phyloP scores from a whole-genome alignment of 2,888 invertebrate species.

The Flexamia atlantica region DNA sequence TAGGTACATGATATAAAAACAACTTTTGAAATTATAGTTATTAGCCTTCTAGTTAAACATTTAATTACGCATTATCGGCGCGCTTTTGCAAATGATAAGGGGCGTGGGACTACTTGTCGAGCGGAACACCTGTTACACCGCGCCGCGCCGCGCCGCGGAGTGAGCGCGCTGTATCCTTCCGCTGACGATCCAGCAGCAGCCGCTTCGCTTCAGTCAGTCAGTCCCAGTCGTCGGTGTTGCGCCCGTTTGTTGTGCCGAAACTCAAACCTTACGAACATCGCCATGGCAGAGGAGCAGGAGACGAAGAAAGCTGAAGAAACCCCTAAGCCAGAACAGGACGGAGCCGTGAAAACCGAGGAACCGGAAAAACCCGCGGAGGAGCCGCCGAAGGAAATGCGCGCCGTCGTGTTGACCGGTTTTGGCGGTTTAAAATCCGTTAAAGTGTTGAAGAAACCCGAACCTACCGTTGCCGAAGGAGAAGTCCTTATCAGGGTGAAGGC shows the following conservation, averaged over 20 bases:
- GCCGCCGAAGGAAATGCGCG: conserved; percentile 90
- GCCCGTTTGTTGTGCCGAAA: not conserved
- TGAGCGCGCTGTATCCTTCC: not conserved
- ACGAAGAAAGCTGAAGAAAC: conserved; percentile 76
- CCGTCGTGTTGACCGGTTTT: conserved; percentile 90
- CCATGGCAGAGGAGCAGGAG: conserved; percentile 73
- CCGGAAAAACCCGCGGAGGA: conserved; percentile 75
- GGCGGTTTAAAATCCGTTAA: conserved; percentile 92
- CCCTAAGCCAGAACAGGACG: conserved; percentile 74
- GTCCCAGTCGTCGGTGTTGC: not conserved
- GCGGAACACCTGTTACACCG: conserved; percentile 52
- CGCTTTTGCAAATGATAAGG: not conserved
- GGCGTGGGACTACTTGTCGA: not conserved
- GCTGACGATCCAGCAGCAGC: conserved; percentile 5
- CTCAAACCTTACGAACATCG: conserved; percentile 15
- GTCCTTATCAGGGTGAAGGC: conserved; percentile 91
- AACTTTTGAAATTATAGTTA: too few species aligned
- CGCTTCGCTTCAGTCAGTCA: conserved; percentile 20
- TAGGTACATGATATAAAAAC: too few species aligned
- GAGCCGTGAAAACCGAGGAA: conserved; percentile 74
- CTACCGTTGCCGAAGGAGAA: conserved; percentile 84
- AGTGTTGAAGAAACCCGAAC: conserved; percentile 88
- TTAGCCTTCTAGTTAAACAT: too few species aligned
- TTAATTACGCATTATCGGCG: not conserved
- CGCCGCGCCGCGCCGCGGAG: conserved; percentile 8